phyloP scores from a whole-genome alignment of 2,888 invertebrate genomes.

The Biston betularia region DNA sequence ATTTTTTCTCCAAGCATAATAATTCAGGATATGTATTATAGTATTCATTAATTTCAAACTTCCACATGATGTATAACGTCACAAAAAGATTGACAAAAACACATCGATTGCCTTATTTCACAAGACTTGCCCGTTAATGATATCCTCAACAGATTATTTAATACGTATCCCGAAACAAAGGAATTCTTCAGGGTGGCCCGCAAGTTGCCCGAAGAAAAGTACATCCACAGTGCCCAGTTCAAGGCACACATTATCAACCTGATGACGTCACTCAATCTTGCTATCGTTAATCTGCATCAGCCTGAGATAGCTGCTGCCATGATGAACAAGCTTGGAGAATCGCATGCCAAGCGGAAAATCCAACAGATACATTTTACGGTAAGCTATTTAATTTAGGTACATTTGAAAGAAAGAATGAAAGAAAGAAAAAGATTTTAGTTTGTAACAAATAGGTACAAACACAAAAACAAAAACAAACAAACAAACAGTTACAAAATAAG shows the following conservation, averaged over 20 bases:
- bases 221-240: conserved; percentile 71
- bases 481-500: too few species aligned
- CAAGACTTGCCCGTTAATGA: neutral
- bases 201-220: conserved; percentile 69
- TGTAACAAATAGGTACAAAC: too few species aligned
- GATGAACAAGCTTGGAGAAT: conserved; percentile 78
- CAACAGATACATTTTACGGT: conserved; percentile 72
- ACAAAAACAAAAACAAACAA: too few species aligned
- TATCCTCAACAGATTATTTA: conserved; percentile 64
- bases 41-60: too few species aligned
- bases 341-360: conserved; percentile 70
- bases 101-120: too few species aligned
- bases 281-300: conserved; percentile 72
- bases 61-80: too few species aligned
- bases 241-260: conserved; percentile 80
- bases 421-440: too few species aligned
- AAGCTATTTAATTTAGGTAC: conserved; percentile 36
- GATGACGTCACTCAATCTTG: conserved; percentile 73
- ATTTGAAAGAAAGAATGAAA: too few species aligned
- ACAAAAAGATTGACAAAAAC: too few species aligned
- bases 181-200: conserved; percentile 76
- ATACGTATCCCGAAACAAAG: conserved; percentile 70
- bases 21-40: too few species aligned
- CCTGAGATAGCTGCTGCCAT: conserved; percentile 76
- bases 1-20: too few species aligned